phyloP scores from a whole-genome alignment of 2,888 invertebrate species.

The Plutella xylostella region DNA sequence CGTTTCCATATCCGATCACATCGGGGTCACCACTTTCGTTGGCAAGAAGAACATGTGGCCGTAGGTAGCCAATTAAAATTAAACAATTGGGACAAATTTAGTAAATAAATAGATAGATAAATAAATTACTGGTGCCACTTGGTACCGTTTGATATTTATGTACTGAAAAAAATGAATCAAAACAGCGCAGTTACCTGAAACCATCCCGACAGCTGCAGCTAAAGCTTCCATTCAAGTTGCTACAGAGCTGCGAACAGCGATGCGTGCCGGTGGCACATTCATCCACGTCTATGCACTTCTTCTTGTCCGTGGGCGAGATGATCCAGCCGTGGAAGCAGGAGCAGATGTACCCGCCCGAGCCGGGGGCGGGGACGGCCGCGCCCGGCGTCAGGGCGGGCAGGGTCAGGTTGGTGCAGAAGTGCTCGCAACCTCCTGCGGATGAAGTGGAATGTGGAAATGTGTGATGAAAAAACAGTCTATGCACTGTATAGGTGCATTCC shows the following conservation, averaged over 20 bases:
- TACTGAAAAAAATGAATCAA: background rate
- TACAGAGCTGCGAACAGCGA: conserved; percentile 94
- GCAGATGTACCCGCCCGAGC: conserved; percentile 87
- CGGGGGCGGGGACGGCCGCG: conserved; percentile 14
- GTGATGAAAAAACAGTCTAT: background rate
- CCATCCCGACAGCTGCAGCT: conserved; percentile 89
- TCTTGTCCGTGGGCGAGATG: conserved; percentile 81
- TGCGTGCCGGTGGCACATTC: conserved; percentile 87
- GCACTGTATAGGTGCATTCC: too few species aligned
- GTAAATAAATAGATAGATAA: too few species aligned
- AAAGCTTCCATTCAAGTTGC: conserved; percentile 91
- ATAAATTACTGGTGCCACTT: too few species aligned
- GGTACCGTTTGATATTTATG: too few species aligned
- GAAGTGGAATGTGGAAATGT: background rate
- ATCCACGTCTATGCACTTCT: conserved; percentile 89
- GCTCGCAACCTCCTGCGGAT: conserved; percentile 88
- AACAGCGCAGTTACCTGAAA: conserved; percentile 64
- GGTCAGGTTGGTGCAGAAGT: conserved; percentile 88
- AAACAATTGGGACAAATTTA: too few species aligned
- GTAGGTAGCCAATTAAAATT: too few species aligned
- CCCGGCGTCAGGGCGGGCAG: conserved; percentile 63
- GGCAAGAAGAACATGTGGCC: too few species aligned
- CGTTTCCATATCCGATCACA: too few species aligned
- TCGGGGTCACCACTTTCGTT: too few species aligned
- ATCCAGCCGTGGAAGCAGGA: conserved; percentile 90